phyloP scores from a whole-genome alignment of 2,113 vertebrate genomes.

The Miniopterus natalensis region DNA sequence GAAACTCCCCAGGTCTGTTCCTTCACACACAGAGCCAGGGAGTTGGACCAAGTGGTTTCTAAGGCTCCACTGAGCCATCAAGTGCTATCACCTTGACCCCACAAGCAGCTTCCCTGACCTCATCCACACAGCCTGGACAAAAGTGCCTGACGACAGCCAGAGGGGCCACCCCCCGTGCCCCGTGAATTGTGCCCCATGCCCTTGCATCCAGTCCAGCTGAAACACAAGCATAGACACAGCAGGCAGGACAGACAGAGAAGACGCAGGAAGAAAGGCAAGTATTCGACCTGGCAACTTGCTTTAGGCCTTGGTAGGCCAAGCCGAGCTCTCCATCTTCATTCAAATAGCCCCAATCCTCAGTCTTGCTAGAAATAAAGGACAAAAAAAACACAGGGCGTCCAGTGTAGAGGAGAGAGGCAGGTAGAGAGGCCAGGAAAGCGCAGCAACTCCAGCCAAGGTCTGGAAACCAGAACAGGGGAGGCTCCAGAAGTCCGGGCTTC shows the following conservation, averaged over 20 bases:
- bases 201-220: not conserved
- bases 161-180: not conserved
- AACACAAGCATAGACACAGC: not conserved
- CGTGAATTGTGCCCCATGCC: fast-evolving
- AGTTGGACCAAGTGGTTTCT: not conserved
- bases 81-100: not conserved
- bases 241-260: constrained; percentile 23
- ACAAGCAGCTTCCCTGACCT: not conserved
- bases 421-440: constrained; percentile 51
- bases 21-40: not conserved
- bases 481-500: fast-evolving
- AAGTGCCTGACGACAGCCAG: fast-evolving
- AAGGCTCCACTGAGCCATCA: not conserved
- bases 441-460: not conserved
- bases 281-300: constrained; percentile 96
- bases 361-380: constrained; percentile 91
- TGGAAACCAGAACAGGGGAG: not conserved
- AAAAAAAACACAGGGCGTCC: constrained; percentile 83
- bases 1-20: fast-evolving
- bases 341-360: constrained; percentile 94
- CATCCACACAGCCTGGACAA: not conserved
- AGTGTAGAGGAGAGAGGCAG: constrained; percentile 80
- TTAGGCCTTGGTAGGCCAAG: constrained; percentile 96
- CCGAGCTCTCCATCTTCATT: constrained; percentile 98
- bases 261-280: constrained; percentile 46